Percentiles rank a stretch among this genome's conserved stretches.
phyloP scores from a whole-genome alignment of 2,797 vertebrate genomes.

The Lepilemur septentrionalis region DNA sequence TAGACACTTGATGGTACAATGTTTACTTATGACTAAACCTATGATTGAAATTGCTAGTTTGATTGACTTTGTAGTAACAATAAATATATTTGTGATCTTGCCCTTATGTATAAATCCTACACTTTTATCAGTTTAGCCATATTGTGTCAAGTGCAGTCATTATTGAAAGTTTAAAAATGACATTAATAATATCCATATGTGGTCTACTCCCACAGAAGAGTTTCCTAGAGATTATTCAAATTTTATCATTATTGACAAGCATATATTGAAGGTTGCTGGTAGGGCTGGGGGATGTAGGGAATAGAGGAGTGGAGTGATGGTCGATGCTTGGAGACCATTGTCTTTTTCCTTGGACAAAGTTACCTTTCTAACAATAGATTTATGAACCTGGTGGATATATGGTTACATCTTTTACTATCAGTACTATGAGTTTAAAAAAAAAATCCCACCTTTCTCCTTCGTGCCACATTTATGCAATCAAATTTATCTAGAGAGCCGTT shows the following conservation, averaged over 20 bases:
- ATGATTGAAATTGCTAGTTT: not conserved
- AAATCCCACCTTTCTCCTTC: not conserved
- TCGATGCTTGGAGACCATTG: not conserved
- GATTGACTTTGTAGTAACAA: not conserved
- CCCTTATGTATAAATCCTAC: not conserved
- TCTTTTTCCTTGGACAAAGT: not conserved
- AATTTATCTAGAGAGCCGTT: slow-evolving; percentile 54
- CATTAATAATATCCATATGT: not conserved
- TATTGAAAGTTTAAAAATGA: not conserved
- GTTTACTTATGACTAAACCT: not conserved
- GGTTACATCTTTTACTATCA: not conserved
- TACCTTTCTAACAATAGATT: not conserved
- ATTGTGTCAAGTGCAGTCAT: not conserved
- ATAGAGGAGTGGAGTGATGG: accelerated
- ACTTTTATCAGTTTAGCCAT: not conserved
- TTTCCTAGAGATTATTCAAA: not conserved
- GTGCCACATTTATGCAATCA: not conserved
- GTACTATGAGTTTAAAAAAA: not conserved
- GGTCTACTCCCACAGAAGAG: not conserved
- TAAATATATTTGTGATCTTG: not conserved
- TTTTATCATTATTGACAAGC: not conserved
- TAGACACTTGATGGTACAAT: not conserved
- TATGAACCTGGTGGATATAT: not conserved
- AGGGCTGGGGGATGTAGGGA: not conserved
- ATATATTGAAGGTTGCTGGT: not conserved